Percentiles rank a stretch among this genome's conserved stretches.
Conservation (phyloP, 2,888 invertebrate species). For the Ganaspis brasiliensis region DNA sequence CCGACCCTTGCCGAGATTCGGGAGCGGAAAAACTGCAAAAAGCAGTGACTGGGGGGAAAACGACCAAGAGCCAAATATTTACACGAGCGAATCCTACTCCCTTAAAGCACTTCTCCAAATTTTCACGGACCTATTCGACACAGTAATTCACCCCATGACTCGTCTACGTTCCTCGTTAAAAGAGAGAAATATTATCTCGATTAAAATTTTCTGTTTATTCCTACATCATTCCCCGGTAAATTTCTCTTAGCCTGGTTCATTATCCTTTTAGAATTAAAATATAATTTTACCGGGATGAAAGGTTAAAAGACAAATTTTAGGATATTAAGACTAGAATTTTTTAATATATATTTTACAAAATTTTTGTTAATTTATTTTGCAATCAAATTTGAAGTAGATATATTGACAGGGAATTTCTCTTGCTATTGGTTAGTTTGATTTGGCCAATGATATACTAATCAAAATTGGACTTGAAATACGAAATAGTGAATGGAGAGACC, state of each 20-base stretch:
- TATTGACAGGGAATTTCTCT: neutral
- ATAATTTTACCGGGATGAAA: too few species aligned
- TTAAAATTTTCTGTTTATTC: constrained; percentile 36
- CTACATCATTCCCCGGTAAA: neutral
- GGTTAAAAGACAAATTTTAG: too few species aligned
- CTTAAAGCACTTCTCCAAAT: constrained; percentile 24
- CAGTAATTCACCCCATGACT: neutral
- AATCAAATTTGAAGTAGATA: constrained; percentile 5
- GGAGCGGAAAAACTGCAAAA: constrained; percentile 41
- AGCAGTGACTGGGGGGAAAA: constrained; percentile 17
- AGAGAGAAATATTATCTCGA: constrained; percentile 5
- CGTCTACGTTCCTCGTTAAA: neutral
- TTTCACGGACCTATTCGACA: constrained; percentile 5
- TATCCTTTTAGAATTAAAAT: too few species aligned
- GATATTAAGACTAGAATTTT: too few species aligned
- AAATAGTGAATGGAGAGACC: constrained; percentile 42
- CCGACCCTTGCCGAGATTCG: constrained; percentile 22
- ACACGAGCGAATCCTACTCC: constrained; percentile 11
- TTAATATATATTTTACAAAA: too few species aligned
- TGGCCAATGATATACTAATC: neutral
- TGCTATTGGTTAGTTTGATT: neutral
- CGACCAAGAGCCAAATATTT: constrained; percentile 40
- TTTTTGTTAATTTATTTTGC: too few species aligned
- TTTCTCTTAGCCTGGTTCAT: too few species aligned
- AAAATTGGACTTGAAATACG: constrained; percentile 27